Evolutionary conservation across 2,797 vertebrate species (phyloP), one percentile per base, ranked within the genome.

Genomic region (Coilia nasus): DNA sequence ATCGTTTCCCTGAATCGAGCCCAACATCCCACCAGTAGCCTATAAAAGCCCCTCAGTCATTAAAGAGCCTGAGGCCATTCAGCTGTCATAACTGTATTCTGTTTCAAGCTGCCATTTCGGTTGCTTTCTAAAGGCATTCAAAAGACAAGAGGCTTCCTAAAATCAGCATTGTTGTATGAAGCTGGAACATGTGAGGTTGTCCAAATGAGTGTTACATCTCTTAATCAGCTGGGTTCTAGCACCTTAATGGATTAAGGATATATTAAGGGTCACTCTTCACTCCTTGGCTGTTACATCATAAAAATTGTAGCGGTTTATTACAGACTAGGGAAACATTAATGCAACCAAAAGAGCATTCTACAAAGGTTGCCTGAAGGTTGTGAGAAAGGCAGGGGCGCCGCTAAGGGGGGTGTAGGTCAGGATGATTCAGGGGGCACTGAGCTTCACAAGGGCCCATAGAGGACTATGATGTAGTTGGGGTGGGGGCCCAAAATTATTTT

Each of bases 121-220:
- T 88, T 83, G 83, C 83, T 86, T 87, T 83, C 85, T 82, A 86
- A 85, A 89, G 85, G 60, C 85, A 85, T 87, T 89, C 88, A 89
- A 90, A 92, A 90, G 90, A 87, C 89, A 83, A 67, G 82, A 89
- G 85, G 71, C 82, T 56, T 75, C 67, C 15, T 31, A 75, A 75
- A 41, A 28, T 6, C 31, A 75, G 28, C 7, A 15, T 21, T 75
- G 6, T 41, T 35, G 67, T 3, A 75, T 28, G 67, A 17, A 75
- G 15, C 14, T 41, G 35, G 14, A 11, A 21, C 31, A 41, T 31
- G 31, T 14, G 31, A 28, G 67, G 17, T 5, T 41, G 31, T 41
- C 23, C 14, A 12, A 28, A 31, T 64, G 14, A 25, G 14, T 31
- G 6, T 35, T 31, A 17, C 17, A 6, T 75, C 31, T 17, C 31